These are phyloP conservation scores for Dissostichus mawsoni DNA, from an alignment of 2,113 vertebrate species.

Conservation along the genomic window DNA sequence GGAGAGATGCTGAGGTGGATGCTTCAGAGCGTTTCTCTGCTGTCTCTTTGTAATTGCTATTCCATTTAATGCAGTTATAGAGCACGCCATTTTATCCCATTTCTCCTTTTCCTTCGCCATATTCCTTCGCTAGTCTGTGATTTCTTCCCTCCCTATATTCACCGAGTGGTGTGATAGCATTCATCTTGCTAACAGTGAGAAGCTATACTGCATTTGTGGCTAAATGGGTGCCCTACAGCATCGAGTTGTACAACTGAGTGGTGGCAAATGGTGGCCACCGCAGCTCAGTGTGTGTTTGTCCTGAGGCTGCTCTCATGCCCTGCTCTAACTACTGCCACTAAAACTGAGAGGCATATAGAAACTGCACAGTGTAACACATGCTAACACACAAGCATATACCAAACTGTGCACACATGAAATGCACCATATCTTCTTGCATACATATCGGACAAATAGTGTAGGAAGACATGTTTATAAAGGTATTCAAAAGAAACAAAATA, in stretches of 20 bases:
- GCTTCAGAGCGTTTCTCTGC: conserved; percentile 16
- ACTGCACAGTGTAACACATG: background rate
- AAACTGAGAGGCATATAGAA: conserved; percentile 28
- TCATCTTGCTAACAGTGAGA: conserved; percentile 46
- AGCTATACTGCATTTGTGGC: conserved; percentile 41
- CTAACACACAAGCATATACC: background rate
- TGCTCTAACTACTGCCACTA: conserved; percentile 37
- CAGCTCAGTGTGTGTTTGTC: conserved; percentile 47
- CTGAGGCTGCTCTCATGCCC: conserved; percentile 29
- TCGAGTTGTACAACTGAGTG: conserved; percentile 41
- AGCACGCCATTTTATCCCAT: conserved; percentile 14
- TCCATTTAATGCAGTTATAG: conserved; percentile 25
- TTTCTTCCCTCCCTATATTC: conserved; percentile 29
- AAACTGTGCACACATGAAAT: background rate
- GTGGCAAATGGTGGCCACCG: conserved; percentile 42
- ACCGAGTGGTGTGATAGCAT: conserved; percentile 35
- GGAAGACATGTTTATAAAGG: background rate
- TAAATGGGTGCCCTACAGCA: conserved; percentile 63
- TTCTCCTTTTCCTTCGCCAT: conserved; percentile 1
- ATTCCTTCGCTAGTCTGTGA: conserved; percentile 7
- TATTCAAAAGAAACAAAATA: background rate
- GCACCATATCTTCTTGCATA: background rate
- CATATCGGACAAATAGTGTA: background rate
- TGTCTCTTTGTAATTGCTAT: conserved; percentile 14
- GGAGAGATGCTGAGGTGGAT: conserved; percentile 15